Conservation (phyloP, 2,888 invertebrate genomes). For the Gisinianus flammeolus region DNA sequence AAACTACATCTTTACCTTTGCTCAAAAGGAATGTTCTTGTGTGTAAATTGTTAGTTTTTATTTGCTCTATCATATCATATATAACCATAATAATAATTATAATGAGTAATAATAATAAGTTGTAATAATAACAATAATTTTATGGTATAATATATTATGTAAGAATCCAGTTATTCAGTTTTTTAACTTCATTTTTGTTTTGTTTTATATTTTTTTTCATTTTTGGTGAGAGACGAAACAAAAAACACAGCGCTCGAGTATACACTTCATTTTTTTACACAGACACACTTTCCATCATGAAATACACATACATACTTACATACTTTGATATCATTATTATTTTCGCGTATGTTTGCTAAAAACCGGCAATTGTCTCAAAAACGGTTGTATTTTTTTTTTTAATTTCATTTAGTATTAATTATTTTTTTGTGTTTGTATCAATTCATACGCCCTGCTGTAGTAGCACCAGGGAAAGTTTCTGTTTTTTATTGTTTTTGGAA, state of each 20-base stretch:
- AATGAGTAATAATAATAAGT: background rate
- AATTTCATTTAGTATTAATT: slow-evolving; percentile 3
- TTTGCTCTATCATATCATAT: slow-evolving; percentile 18
- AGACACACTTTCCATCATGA: background rate
- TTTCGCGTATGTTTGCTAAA: slow-evolving; percentile 1
- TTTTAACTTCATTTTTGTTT: background rate
- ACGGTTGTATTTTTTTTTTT: background rate
- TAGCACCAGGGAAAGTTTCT: slow-evolving; percentile 69
- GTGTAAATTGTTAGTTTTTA: slow-evolving; percentile 12
- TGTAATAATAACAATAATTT: background rate
- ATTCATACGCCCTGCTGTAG: slow-evolving; percentile 61
- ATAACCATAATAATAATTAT: background rate
- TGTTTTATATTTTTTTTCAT: background rate
- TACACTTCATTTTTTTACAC: background rate
- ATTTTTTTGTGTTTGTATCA: slow-evolving; percentile 16
- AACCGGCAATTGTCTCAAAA: slow-evolving; percentile 7
- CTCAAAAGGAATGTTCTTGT: background rate
- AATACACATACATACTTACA: slow-evolving; percentile 25
- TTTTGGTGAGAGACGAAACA: background rate
- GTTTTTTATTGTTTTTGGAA: background rate
- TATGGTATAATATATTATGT: slow-evolving; percentile 1
- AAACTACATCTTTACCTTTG: background rate
- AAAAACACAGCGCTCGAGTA: slow-evolving; percentile 3
- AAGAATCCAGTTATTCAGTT: slow-evolving; percentile 3
- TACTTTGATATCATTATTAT: slow-evolving; percentile 11